A percentile compares a stretch with the other conserved stretches of the same genome.
phyloP scores from a whole-genome alignment of 1,140 invertebrate species.

The Zaprionus capensis region DNA sequence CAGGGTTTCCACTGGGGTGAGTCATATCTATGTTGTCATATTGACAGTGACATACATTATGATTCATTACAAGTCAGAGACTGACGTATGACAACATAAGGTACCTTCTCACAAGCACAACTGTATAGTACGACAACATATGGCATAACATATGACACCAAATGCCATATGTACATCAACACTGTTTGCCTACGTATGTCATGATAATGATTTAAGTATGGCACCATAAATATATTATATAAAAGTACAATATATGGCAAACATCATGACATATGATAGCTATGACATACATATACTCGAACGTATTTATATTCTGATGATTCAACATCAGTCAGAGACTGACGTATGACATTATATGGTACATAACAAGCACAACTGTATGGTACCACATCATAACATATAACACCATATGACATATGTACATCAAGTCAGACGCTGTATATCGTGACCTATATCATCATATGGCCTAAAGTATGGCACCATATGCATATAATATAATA shows the following conservation, averaged over 20 bases:
- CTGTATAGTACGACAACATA: not conserved
- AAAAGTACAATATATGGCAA: too few species aligned
- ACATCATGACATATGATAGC: too few species aligned
- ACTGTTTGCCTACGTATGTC: not conserved
- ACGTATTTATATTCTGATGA: too few species aligned
- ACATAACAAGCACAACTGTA: too few species aligned
- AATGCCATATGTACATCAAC: too few species aligned
- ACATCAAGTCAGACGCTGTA: too few species aligned
- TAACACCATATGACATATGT: not conserved
- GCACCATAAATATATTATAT: too few species aligned
- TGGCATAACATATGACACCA: not conserved
- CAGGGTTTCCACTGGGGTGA: not conserved
- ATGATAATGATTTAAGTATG: not conserved
- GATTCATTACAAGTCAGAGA: not conserved
- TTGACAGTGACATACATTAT: not conserved
- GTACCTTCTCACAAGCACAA: too few species aligned
- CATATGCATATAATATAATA: too few species aligned
- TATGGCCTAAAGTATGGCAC: not conserved
- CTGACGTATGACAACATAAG: not conserved
- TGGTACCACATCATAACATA: not conserved
- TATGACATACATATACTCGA: too few species aligned
- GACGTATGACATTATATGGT: too few species aligned
- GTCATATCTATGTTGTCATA: not conserved
- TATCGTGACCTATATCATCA: not conserved
- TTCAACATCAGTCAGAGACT: too few species aligned